A percentile compares a stretch with the other conserved stretches of the same genome.
Conservation (phyloP, 2,888 invertebrate genomes). For the Lithophane semibrunnea region DNA sequence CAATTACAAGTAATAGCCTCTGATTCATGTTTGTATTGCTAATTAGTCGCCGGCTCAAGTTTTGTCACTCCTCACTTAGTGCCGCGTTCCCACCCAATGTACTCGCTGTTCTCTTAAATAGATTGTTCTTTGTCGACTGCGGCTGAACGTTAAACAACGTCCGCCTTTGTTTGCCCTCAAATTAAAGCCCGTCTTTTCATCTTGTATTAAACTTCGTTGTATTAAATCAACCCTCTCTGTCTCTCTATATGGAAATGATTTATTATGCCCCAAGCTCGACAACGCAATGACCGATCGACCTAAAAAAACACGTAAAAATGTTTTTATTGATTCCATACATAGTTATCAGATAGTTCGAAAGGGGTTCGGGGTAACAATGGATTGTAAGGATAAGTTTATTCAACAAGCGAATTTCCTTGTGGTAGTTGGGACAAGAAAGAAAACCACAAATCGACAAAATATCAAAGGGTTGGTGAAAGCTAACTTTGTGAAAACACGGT, state of each 20-base stretch:
- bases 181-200: constrained; percentile 78
- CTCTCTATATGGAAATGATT: constrained; percentile 34
- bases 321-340: constrained; percentile 60
- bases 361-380: constrained; percentile 62
- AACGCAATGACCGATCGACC: constrained; percentile 32
- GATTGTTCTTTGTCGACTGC: constrained; percentile 83
- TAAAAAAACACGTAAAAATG: constrained; percentile 57
- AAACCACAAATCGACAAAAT: constrained; percentile 78
- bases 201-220: constrained; percentile 63
- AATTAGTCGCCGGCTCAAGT: constrained; percentile 90
- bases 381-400: constrained; percentile 68
- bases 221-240: constrained; percentile 41
- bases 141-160: constrained; percentile 77
- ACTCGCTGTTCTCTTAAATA: constrained; percentile 83
- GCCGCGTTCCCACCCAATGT: constrained; percentile 76
- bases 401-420: constrained; percentile 66
- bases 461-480: constrained; percentile 77
- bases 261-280: constrained; percentile 30
- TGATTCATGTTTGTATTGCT: constrained; percentile 91
- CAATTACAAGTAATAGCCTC: constrained; percentile 90
- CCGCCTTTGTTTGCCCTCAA: constrained; percentile 79
- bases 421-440: constrained; percentile 65
- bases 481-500: constrained; percentile 77
- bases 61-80: constrained; percentile 89
- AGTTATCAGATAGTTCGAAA: constrained; percentile 66